Conservation (phyloP, 1,140 invertebrate species). For the Subanguina moxae region DNA sequence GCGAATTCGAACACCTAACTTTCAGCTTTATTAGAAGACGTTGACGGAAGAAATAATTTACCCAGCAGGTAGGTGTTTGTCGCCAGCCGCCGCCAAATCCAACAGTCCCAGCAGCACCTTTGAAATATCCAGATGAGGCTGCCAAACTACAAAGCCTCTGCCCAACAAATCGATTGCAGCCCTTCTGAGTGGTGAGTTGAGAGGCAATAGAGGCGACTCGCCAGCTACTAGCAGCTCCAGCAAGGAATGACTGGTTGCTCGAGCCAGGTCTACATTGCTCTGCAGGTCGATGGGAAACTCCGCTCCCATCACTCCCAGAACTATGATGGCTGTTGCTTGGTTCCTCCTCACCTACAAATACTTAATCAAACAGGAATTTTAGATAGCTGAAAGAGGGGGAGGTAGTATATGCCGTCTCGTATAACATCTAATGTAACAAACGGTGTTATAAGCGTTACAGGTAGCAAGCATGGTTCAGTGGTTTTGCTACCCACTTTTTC, state of each 20-base stretch:
- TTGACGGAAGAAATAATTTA: too few species aligned
- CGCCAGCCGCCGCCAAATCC: slow-evolving; percentile 71
- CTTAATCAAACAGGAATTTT: too few species aligned
- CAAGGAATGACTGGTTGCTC: slow-evolving; percentile 69
- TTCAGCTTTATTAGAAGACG: background rate
- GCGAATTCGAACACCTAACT: background rate
- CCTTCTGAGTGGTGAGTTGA: slow-evolving; percentile 80
- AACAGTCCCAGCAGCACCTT: slow-evolving; percentile 77
- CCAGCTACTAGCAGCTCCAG: slow-evolving; percentile 86
- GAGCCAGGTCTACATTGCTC: slow-evolving; percentile 53
- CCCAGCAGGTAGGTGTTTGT: slow-evolving; percentile 24
- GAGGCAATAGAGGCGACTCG: slow-evolving; percentile 73
- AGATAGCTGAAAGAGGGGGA: too few species aligned
- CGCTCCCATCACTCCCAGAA: slow-evolving; percentile 91
- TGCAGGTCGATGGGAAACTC: slow-evolving; percentile 83
- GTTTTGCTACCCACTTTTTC: too few species aligned
- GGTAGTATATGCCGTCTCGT: too few species aligned
- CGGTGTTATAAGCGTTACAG: too few species aligned
- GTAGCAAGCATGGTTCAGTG: too few species aligned
- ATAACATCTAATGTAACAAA: too few species aligned
- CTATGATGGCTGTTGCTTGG: slow-evolving; percentile 90
- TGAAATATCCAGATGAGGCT: slow-evolving; percentile 92
- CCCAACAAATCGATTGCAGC: slow-evolving; percentile 89
- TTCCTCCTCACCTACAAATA: slow-evolving; percentile 76
- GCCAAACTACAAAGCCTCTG: slow-evolving; percentile 95